Evolutionary conservation across 2,888 invertebrate genomes (phyloP).

Genomic region (Arrhopalites spinosus): DNA sequence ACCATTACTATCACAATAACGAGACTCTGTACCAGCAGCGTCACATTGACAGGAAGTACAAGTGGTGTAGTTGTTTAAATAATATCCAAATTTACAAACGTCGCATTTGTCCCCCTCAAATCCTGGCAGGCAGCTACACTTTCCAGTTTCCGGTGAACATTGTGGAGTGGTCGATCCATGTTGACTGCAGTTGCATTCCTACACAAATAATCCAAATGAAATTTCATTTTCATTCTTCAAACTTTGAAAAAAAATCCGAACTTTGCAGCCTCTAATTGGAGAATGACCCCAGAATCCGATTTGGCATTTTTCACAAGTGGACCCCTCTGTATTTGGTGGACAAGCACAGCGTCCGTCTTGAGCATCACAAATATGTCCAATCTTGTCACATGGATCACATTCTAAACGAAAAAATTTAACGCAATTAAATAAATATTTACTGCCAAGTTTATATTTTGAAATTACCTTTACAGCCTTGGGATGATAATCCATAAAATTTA

Average conservation of each 20-base stretch:
- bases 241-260: neutral
- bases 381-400: constrained; percentile 76
- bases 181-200: constrained; percentile 74
- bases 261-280: constrained; percentile 52
- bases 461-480: constrained; percentile 75
- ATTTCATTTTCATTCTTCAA: no score
- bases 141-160: constrained; percentile 71
- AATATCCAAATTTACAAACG: constrained; percentile 81
- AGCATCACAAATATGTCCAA: constrained; percentile 88
- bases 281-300: constrained; percentile 81
- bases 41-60: constrained; percentile 86
- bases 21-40: constrained; percentile 69
- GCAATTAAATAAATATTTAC: neutral
- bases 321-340: constrained; percentile 76
- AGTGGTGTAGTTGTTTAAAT: constrained; percentile 74
- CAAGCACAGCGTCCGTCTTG: constrained; percentile 85
- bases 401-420: constrained; percentile 60
- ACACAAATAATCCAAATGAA: no score
- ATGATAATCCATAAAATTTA: constrained; percentile 77
- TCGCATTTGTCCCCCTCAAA: constrained; percentile 79
- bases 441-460: neutral
- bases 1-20: constrained; percentile 61
- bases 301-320: constrained; percentile 78
- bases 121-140: constrained; percentile 77
- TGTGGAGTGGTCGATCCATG: constrained; percentile 71